Evolutionary conservation across 37 sponge, comb jelly and placozoan genomes (phyloP).

Genomic region (Diacarnus erythraeanus): DNA sequence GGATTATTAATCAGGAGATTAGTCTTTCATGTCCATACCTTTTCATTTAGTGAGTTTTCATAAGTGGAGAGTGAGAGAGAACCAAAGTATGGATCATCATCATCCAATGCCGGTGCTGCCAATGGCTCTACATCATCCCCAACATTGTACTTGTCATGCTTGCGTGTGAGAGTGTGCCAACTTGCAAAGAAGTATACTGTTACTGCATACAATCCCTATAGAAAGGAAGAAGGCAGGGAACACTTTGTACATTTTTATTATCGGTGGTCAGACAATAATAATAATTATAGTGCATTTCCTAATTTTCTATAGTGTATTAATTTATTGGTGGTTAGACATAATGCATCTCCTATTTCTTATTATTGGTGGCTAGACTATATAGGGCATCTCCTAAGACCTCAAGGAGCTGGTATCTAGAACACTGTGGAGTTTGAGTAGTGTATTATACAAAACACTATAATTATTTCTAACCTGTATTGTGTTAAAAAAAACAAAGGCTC

Average conservation of each 20-base stretch:
- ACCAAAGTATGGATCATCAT: constrained; percentile 25
- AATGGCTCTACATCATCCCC: constrained; percentile 61
- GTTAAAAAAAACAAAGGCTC: constrained; percentile 52
- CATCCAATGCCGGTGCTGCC: constrained; percentile 34
- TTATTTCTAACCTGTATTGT: constrained; percentile 62
- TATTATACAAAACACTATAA: too few relatives aligned
- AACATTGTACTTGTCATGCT: constrained; percentile 54
- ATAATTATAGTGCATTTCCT: too few relatives aligned
- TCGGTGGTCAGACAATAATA: too few relatives aligned
- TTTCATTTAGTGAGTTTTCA: constrained; percentile 9
- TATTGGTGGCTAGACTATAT: too few relatives aligned
- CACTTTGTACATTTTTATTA: not conserved
- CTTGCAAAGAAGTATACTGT: constrained; percentile 63
- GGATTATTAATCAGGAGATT: too few relatives aligned
- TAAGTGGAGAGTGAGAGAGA: constrained; percentile 11
- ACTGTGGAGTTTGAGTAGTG: too few relatives aligned
- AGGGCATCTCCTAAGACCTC: too few relatives aligned
- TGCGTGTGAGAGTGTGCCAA: constrained; percentile 61
- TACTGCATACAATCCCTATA: constrained; percentile 61
- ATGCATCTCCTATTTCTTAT: too few relatives aligned
- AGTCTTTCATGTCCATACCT: too few relatives aligned
- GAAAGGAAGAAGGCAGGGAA: not conserved
- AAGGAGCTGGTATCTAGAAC: too few relatives aligned
- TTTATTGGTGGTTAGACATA: too few relatives aligned
- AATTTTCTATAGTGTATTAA: too few relatives aligned